Conservation (phyloP, 2,888 invertebrate genomes). For the Hypsopygia costalis region DNA sequence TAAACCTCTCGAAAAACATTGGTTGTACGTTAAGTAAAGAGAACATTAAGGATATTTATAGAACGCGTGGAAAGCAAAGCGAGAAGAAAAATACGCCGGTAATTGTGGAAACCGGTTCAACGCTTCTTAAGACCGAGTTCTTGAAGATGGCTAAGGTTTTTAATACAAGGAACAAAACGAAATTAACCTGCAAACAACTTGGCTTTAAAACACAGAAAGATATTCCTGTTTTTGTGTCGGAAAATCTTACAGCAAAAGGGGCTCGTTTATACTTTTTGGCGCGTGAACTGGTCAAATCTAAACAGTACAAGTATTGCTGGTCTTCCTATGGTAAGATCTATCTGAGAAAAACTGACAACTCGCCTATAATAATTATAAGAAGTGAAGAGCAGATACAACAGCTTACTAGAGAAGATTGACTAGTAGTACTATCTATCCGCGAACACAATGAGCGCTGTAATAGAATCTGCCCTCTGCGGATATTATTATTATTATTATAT, state of each 20-base stretch:
- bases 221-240: background rate
- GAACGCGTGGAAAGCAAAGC: too few species aligned
- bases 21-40: too few species aligned
- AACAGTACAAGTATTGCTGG: conserved; percentile 11
- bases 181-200: background rate
- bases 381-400: background rate
- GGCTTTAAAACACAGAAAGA: background rate
- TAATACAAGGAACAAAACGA: too few species aligned
- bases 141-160: too few species aligned
- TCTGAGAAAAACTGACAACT: background rate
- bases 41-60: too few species aligned
- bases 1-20: too few species aligned
- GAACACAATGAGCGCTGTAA: too few species aligned
- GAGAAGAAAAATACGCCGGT: too few species aligned
- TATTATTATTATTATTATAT: too few species aligned
- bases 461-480: too few species aligned
- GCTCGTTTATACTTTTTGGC: conserved; percentile 8
- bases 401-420: background rate
- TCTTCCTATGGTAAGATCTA: background rate
- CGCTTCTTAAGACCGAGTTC: too few species aligned
- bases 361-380: background rate
- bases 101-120: too few species aligned
- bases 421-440: background rate
- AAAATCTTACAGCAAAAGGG: conserved; percentile 5
- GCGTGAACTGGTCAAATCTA: conserved; percentile 8